Percentiles rank a stretch among this genome's conserved stretches.
Conservation (phyloP, 2,797 vertebrate genomes). For the Sebastes trivittatus region DNA sequence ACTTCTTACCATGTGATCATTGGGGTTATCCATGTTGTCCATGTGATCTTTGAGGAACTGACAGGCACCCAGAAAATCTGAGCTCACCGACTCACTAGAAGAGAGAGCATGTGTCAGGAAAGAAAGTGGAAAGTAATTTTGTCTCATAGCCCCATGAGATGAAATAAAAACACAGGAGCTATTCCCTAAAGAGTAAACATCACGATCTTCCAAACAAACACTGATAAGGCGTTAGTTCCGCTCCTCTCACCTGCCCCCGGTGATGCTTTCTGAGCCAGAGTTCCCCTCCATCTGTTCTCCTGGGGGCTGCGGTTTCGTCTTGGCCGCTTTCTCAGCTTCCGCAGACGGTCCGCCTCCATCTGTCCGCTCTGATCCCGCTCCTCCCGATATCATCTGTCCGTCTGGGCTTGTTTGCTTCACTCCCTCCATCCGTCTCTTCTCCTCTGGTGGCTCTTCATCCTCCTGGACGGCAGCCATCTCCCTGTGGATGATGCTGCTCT, state of each 20-base stretch:
- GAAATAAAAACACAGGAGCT: neutral
- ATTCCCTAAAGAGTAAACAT: neutral
- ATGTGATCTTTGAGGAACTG: slow-evolving; percentile 87
- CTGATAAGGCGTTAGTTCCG: neutral
- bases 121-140: neutral
- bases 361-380: slow-evolving; percentile 41
- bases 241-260: slow-evolving; percentile 64
- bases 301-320: slow-evolving; percentile 36
- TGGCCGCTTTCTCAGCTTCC: slow-evolving; percentile 49
- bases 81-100: slow-evolving; percentile 81
- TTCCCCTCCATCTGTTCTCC: slow-evolving; percentile 66
- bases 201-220: slow-evolving; percentile 5
- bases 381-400: slow-evolving; percentile 28
- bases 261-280: slow-evolving; percentile 39
- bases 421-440: slow-evolving; percentile 12
- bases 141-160: neutral
- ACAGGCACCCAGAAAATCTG: slow-evolving; percentile 88
- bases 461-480: slow-evolving; percentile 55
- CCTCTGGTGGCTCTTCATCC: slow-evolving; percentile 20
- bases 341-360: slow-evolving; percentile 43
- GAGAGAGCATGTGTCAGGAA: neutral
- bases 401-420: slow-evolving; percentile 21
- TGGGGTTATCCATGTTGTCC: slow-evolving; percentile 85
- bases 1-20: slow-evolving; percentile 75
- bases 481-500: slow-evolving; percentile 1